Evolutionary conservation across 2,113 vertebrate species (phyloP), one percentile per base, ranked within the genome.

Genomic region (Periophthalmus modestus): DNA sequence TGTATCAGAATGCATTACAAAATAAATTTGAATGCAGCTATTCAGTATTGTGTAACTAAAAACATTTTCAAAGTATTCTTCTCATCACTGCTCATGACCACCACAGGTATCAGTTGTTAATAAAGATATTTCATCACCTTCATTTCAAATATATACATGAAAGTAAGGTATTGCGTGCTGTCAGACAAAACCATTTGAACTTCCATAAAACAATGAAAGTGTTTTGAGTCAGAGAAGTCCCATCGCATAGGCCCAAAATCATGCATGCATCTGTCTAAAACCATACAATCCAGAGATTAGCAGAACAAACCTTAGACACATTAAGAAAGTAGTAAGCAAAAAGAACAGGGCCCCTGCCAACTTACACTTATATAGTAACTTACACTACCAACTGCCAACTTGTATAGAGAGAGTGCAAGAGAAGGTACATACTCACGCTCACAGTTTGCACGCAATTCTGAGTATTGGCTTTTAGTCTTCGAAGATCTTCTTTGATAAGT

Each of bases 401-500:
- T 21, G 9, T 9, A 57, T 23, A 57, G 21, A 24, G n/a, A 43
- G 71, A 33, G 69, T 52, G 66, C 34, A 65, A 70, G 48, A 66
- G 39, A 5, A 43, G 16, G 23, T 68, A 77, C 63, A 77, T 91
- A 96, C 95, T 96, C 87, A 96, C 96, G 48, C 83, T 90, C 55
- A 90, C 82, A 34, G 89, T 71, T 21, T 50, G 81, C 71, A 90
- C 84, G 73, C 86, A 82, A 0, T 46, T 11, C 72, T 78, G 77
- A 0, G 72, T 78, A 91, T 95, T 97, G 73, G 95, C 96, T 72
- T 86, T 94, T 73, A 96, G 96, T 77, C 97, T 94, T 72, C 94
- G 92, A 33, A 99, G 95, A 77, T 98, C 96, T 0, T 96, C 89
- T 88, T 94, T 96, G 83, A 98, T 97, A 65, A 96, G 93, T 58